Evolutionary conservation across 2,113 vertebrate species (phyloP).

Genomic region (Carassius auratus): DNA sequence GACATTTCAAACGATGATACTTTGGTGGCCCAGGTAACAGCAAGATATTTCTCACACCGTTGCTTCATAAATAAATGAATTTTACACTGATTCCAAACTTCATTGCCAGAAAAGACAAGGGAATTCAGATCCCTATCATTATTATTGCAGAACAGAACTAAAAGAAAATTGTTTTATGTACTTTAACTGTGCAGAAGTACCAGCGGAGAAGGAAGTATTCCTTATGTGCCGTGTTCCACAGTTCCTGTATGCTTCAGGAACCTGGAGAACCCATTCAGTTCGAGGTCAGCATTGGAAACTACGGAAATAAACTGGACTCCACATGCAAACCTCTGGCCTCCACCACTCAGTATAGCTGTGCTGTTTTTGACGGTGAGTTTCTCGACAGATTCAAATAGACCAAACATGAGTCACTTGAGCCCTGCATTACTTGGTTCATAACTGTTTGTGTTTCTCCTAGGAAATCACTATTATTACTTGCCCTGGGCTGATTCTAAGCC

Average conservation of each 20-base stretch:
- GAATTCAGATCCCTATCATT: background rate
- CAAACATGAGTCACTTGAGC: background rate
- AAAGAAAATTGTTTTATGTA: background rate
- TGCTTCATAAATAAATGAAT: background rate
- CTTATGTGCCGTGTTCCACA: slow-evolving; percentile 92
- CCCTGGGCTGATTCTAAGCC: slow-evolving; percentile 93
- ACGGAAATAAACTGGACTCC: slow-evolving; percentile 95
- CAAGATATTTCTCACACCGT: background rate
- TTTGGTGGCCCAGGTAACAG: slow-evolving; percentile 88
- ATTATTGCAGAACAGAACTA: background rate
- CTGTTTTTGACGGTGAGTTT: slow-evolving; percentile 91
- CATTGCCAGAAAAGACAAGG: background rate
- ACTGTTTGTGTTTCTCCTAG: slow-evolving; percentile 65
- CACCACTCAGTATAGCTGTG: slow-evolving; percentile 92
- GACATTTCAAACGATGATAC: slow-evolving; percentile 86
- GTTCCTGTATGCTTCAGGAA: slow-evolving; percentile 92
- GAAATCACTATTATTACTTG: slow-evolving; percentile 95
- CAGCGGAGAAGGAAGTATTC: slow-evolving; percentile 93
- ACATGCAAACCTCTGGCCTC: slow-evolving; percentile 96
- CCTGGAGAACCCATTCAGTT: slow-evolving; percentile 95
- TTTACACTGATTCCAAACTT: background rate
- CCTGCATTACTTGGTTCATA: background rate
- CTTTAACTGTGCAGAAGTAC: slow-evolving; percentile 81
- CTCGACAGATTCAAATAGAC: slow-evolving; percentile 17
- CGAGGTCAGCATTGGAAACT: slow-evolving; percentile 98